Percentiles rank a stretch among this genome's conserved stretches.
Evolutionary conservation across 2,797 vertebrate genomes (phyloP).

Genomic region (Labroides dimidiatus): DNA sequence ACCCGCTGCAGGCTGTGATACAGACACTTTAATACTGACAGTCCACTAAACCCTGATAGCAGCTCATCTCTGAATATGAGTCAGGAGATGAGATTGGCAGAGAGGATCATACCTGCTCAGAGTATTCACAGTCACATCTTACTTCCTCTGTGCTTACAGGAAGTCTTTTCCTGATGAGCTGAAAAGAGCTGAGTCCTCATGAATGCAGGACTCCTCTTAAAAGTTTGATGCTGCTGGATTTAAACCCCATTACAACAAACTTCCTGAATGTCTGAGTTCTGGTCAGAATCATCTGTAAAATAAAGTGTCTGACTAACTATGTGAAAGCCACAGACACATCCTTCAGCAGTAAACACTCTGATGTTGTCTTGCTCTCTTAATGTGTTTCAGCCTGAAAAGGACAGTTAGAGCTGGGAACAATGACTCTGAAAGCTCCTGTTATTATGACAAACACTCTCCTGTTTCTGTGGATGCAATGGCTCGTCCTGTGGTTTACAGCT

Average conservation of each 20-base stretch:
- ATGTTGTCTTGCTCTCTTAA: background rate
- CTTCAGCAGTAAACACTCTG: background rate
- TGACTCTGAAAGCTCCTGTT: slow-evolving; percentile 16
- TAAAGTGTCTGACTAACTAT: too few relatives aligned
- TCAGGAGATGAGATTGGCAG: background rate
- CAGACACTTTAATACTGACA: slow-evolving; percentile 36
- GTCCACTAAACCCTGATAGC: slow-evolving; percentile 17
- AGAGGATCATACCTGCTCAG: background rate
- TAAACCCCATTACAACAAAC: too few relatives aligned
- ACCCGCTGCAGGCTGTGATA: slow-evolving; percentile 23
- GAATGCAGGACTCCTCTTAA: too few relatives aligned
- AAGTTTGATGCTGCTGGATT: too few relatives aligned
- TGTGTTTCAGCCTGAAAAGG: background rate
- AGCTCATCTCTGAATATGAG: slow-evolving; percentile 9
- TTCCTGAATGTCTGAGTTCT: too few relatives aligned
- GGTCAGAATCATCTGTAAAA: too few relatives aligned
- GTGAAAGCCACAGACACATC: background rate
- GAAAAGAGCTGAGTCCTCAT: too few relatives aligned
- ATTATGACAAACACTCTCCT: slow-evolving; percentile 21
- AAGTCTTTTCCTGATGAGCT: too few relatives aligned
- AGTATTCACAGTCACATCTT: background rate
- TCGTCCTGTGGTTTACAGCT: slow-evolving; percentile 29
- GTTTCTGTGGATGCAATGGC: slow-evolving; percentile 32
- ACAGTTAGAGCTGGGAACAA: slow-evolving; percentile 13
- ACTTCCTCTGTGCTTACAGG: too few relatives aligned